Base-by-base conservation (phyloP, 1,140 invertebrate species). In the Hyles euphorbiae region DNA sequence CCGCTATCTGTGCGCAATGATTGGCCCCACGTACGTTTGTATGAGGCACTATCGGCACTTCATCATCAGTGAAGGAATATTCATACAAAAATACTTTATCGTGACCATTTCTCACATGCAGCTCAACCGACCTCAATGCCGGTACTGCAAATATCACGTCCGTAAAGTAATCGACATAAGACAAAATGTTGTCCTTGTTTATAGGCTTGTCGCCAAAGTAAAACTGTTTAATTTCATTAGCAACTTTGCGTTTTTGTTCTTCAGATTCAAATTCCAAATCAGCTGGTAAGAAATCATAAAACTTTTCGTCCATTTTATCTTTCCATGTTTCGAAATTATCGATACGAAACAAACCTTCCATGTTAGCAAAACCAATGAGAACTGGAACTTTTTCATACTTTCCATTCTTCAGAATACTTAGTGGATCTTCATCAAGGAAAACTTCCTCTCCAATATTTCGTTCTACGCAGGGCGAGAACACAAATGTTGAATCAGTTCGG, bases 11-110 rank as follows among this genome's bases (percentile, higher is more conserved):
- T 9, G 63, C 48, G 49, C 61, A 62, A 50, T 76, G 71, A 32
- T 47, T 53, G 3, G 71, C 69, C 6, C 75, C 77, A 33, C 61
- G 60, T 6, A 68, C 46, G 10, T 67, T 56, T 22, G 60, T 68
- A 22, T 69, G 40, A 22, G 60, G 67, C n/a, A 71, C 34, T 3
- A 43, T 5, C 8, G 63, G 56, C 10, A 44, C 53, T 22, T 64
- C 36, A 1, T 72, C 66, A 48, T 74, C 68, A 4, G 61, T 58
- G 53, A 61, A 79, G 7, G 62, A 50, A 53, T 74, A 81, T 53
- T 74, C 72, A 49, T 78, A 81, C 34, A 81, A 55, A 59, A 73
- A 78, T 63, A 78, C 61, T 49, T 63, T 49, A 33, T 76, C 56
- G 45, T 72, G 56, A 40, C 74, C 73, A 9, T 68, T 61, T 33